phyloP scores from a whole-genome alignment of 2,888 invertebrate genomes.

The Euclidia mi region DNA sequence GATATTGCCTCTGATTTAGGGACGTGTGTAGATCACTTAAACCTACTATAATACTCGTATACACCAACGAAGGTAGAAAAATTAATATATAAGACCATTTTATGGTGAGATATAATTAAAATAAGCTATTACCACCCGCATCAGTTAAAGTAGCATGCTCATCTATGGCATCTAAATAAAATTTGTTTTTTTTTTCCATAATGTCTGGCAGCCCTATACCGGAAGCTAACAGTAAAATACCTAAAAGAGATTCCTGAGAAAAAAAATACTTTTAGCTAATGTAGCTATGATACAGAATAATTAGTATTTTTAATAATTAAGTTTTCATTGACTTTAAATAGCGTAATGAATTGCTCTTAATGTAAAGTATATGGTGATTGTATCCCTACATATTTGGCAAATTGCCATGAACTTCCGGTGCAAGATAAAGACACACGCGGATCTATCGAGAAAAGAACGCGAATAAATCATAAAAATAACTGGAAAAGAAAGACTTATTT shows the following conservation, averaged over 20 bases:
- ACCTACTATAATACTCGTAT: too few species aligned
- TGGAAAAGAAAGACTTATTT: conserved; percentile 76
- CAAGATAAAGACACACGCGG: conserved; percentile 90
- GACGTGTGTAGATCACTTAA: too few species aligned
- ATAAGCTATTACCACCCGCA: too few species aligned
- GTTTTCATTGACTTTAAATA: neutral
- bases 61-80: too few species aligned
- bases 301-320: conserved; percentile 2
- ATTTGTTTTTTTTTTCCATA: neutral
- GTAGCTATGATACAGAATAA: conserved; percentile 5
- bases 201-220: conserved; percentile 18
- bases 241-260: conserved; percentile 7
- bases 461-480: conserved; percentile 80
- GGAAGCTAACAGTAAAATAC: conserved; percentile 14
- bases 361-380: conserved; percentile 37
- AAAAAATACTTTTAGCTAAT: conserved; percentile 7
- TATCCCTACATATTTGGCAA: conserved; percentile 81
- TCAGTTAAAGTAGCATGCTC: neutral
- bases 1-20: too few species aligned
- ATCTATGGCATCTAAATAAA: neutral
- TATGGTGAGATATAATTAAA: too few species aligned
- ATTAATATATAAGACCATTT: too few species aligned
- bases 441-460: conserved; percentile 88
- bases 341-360: neutral
- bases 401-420: conserved; percentile 91